Conservation (phyloP, 2,797 vertebrate species). For the Leucoraja ocellata region DNA sequence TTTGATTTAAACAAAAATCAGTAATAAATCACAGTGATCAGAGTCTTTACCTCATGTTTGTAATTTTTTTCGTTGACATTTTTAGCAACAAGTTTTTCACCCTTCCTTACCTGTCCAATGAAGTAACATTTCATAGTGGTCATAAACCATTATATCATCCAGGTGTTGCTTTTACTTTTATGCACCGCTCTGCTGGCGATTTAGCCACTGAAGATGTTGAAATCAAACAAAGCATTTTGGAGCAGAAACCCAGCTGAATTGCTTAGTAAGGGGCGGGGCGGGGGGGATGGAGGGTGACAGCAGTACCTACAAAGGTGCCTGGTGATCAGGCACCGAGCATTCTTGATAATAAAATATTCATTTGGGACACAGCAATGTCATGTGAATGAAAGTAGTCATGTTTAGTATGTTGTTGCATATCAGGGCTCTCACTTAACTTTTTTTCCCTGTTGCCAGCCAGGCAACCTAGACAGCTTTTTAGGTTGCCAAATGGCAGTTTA, state of each 20-base stretch:
- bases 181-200: not conserved
- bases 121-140: not conserved
- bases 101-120: not conserved
- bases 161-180: not conserved
- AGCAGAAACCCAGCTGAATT: not conserved
- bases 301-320: not conserved
- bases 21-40: not conserved
- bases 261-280: not conserved
- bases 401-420: no score
- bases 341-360: no score
- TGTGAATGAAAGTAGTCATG: no score
- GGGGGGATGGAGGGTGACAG: no score
- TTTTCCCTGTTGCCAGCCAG: no score
- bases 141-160: not conserved
- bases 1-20: not conserved
- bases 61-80: not conserved
- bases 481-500: no score
- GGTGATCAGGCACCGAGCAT: no score
- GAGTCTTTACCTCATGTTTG: not conserved
- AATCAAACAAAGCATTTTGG: not conserved
- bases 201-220: not conserved
- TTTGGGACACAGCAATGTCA: no score
- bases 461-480: no score
- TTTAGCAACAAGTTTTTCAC: not conserved
- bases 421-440: no score